phyloP scores from a whole-genome alignment of 2,888 invertebrate genomes.

The Scrobipalpa costella region DNA sequence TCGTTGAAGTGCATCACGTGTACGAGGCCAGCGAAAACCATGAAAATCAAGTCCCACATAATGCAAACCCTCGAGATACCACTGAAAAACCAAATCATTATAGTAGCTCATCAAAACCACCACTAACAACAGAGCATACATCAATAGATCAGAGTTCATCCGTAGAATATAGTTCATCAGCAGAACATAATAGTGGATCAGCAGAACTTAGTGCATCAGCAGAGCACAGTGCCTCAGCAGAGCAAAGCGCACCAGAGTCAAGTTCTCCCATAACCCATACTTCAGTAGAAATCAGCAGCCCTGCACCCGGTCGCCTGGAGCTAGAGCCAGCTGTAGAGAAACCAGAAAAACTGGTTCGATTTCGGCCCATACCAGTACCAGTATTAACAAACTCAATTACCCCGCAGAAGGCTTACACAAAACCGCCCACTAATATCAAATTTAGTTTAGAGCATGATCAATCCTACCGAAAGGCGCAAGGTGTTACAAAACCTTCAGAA shows the following conservation, averaged over 20 bases:
- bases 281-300: not conserved
- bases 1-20: slow-evolving; percentile 38
- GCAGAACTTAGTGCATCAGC: not conserved
- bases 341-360: slow-evolving; percentile 34
- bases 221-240: not conserved
- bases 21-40: slow-evolving; percentile 42
- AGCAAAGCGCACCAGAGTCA: not conserved
- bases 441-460: slow-evolving; percentile 26
- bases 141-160: slow-evolving; percentile 23
- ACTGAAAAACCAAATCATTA: slow-evolving; percentile 38
- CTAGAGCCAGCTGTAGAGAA: slow-evolving; percentile 39
- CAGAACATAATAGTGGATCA: not conserved
- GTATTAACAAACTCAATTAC: slow-evolving; percentile 36
- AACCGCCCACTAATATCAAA: slow-evolving; percentile 15
- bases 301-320: slow-evolving; percentile 30
- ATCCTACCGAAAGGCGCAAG: not conserved
- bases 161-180: slow-evolving; percentile 1
- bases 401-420: not conserved
- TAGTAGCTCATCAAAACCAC: slow-evolving; percentile 40
- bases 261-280: not conserved
- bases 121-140: slow-evolving; percentile 39
- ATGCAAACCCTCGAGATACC: slow-evolving; percentile 42
- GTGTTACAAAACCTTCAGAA: not conserved
- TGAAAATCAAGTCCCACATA: slow-evolving; percentile 38
- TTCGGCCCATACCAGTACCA: slow-evolving; percentile 38